Evolutionary conservation across 2,797 vertebrate species (phyloP).

Genomic region (Steatocranus sp.): DNA sequence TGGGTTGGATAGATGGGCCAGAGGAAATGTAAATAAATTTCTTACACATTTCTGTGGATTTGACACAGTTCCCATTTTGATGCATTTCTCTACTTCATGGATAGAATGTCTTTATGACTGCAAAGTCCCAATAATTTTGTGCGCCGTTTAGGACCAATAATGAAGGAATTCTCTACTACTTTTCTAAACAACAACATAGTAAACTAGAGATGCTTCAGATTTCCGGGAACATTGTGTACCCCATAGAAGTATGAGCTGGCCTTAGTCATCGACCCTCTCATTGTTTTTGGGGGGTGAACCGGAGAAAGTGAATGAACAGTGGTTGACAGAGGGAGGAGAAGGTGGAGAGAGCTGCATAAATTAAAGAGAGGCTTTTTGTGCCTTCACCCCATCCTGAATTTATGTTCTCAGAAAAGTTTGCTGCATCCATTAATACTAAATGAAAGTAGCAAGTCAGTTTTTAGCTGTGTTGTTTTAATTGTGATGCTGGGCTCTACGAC

Average conservation of each 20-base stretch:
- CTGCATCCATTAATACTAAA: background rate
- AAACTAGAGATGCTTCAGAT: constrained; percentile 11
- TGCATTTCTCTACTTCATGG: background rate
- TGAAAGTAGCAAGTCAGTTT: background rate
- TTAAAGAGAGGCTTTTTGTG: background rate
- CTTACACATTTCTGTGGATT: background rate
- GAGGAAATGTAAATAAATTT: background rate
- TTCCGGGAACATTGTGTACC: constrained; percentile 26
- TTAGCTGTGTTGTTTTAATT: background rate
- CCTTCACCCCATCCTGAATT: background rate
- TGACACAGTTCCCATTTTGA: background rate
- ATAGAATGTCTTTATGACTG: background rate
- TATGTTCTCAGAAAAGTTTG: background rate
- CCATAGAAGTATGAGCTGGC: constrained; percentile 3
- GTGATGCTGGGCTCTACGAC: background rate
- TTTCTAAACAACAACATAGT: background rate
- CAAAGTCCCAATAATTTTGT: background rate
- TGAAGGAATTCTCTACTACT: background rate
- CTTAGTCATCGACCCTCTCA: background rate
- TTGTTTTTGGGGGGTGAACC: background rate
- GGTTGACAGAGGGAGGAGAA: background rate
- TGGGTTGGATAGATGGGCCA: background rate
- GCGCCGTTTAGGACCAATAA: too few species aligned
- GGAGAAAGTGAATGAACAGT: background rate
- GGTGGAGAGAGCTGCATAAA: background rate